Conservation (phyloP, 1,140 invertebrate genomes). For the Zaprionus ghesquierei region DNA sequence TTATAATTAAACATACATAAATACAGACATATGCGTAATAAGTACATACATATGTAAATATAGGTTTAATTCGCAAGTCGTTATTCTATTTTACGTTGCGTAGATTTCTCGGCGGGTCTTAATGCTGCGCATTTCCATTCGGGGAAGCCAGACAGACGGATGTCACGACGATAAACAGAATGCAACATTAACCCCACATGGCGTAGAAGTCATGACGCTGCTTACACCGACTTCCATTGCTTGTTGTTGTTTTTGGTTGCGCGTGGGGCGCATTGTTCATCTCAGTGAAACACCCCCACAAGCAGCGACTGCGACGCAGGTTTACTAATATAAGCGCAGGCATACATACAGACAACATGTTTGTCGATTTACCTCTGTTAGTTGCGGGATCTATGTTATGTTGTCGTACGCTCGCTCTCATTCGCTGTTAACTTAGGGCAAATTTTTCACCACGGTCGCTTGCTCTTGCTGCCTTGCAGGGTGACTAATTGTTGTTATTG, state of each 20-base stretch:
- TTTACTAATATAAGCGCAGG: neutral
- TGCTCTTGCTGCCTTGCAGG: constrained; percentile 4
- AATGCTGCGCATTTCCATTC: constrained; percentile 19
- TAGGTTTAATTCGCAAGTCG: too few species aligned
- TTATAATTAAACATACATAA: too few species aligned
- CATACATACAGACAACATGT: neutral
- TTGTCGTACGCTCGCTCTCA: constrained; percentile 13
- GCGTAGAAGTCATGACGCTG: constrained; percentile 3
- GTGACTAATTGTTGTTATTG: constrained; percentile 43
- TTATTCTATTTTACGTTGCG: too few species aligned
- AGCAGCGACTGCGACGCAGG: neutral
- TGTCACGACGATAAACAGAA: constrained; percentile 12
- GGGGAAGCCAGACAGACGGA: constrained; percentile 12
- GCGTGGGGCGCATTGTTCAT: constrained; percentile 34
- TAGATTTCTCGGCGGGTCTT: neutral
- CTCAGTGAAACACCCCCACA: constrained; percentile 33
- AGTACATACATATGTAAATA: constrained; percentile 19
- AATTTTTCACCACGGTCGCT: constrained; percentile 30
- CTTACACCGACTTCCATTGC: neutral
- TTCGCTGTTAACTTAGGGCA: constrained; percentile 29
- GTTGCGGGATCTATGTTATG: constrained; percentile 4
- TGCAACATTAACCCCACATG: constrained; percentile 15
- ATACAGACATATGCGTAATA: constrained; percentile 20
- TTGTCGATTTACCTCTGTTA: neutral
- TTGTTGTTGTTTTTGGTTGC: constrained; percentile 19